Evolutionary conservation across 2,888 invertebrate genomes (phyloP).

Genomic region (Branchipolynoe longqiensis): DNA sequence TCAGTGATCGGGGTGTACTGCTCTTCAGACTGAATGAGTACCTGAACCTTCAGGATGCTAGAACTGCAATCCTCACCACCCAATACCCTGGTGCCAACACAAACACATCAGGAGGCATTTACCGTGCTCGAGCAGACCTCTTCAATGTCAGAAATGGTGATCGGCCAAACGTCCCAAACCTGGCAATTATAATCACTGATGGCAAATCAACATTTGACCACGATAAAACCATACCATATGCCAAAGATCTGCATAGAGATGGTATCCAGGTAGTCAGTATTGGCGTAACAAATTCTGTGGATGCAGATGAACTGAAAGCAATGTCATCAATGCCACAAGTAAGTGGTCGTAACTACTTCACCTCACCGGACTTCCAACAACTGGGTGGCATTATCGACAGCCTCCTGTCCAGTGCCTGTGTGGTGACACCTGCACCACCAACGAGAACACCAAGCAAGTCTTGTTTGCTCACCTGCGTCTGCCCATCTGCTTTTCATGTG

Average conservation of each 20-base stretch:
- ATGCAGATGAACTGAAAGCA: constrained; percentile 41
- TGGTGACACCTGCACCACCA: background rate
- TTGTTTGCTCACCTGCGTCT: background rate
- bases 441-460: background rate
- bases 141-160: constrained; percentile 51
- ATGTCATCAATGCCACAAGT: constrained; percentile 50
- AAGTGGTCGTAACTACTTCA: constrained; percentile 3
- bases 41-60: constrained; percentile 37
- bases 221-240: constrained; percentile 35
- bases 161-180: constrained; percentile 34
- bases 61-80: constrained; percentile 40
- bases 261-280: constrained; percentile 43
- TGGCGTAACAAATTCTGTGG: constrained; percentile 48
- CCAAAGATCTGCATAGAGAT: constrained; percentile 6
- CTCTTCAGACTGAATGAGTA: constrained; percentile 33
- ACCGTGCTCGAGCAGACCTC: background rate
- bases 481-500: background rate
- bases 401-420: constrained; percentile 7
- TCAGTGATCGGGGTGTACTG: constrained; percentile 22
- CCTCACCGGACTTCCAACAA: constrained; percentile 19
- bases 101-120: constrained; percentile 65
- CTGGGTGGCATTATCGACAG: background rate
- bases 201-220: constrained; percentile 54
- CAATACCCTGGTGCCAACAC: constrained; percentile 61
- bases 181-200: constrained; percentile 57